A percentile compares a stretch with the other conserved stretches of the same genome.
phyloP scores from a whole-genome alignment of 2,113 vertebrate species.

The Epinephelus moara region DNA sequence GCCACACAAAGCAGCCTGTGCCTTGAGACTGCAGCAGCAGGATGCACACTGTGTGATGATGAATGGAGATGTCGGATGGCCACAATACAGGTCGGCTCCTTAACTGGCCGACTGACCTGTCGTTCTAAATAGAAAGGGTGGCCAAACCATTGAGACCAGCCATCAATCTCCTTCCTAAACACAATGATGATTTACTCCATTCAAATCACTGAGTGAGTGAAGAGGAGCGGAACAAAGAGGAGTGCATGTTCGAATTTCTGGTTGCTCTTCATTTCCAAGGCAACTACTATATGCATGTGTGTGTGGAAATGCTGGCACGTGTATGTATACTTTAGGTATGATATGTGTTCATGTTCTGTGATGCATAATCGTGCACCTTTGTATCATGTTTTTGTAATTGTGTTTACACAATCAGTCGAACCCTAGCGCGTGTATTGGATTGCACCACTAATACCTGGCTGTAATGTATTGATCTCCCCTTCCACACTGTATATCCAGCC shows the following conservation, averaged over 20 bases:
- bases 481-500: slow-evolving; percentile 50
- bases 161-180: slow-evolving; percentile 64
- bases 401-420: slow-evolving; percentile 59
- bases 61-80: slow-evolving; percentile 73
- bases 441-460: slow-evolving; percentile 57
- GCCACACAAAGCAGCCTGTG: slow-evolving; percentile 32
- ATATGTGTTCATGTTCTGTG: slow-evolving; percentile 12
- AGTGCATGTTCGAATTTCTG: slow-evolving; percentile 1
- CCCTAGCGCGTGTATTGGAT: slow-evolving; percentile 26
- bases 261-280: slow-evolving; percentile 39
- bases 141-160: slow-evolving; percentile 54
- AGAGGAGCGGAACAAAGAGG: slow-evolving; percentile 28
- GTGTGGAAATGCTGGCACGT: neutral
- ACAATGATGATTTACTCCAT: slow-evolving; percentile 70
- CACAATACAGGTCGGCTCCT: slow-evolving; percentile 69
- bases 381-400: slow-evolving; percentile 31
- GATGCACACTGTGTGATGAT: slow-evolving; percentile 65
- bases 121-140: slow-evolving; percentile 68
- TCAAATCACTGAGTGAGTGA: slow-evolving; percentile 47
- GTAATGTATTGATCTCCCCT: slow-evolving; percentile 65
- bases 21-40: slow-evolving; percentile 44
- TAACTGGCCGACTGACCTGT: slow-evolving; percentile 71
- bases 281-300: slow-evolving; percentile 21
- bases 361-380: neutral
- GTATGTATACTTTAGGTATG: slow-evolving; percentile 9